A percentile compares a stretch with the other conserved stretches of the same genome.
These are phyloP conservation scores for Allolobophora icterica DNA, from an alignment of 2,888 invertebrate genomes.

Conservation along the genomic window DNA sequence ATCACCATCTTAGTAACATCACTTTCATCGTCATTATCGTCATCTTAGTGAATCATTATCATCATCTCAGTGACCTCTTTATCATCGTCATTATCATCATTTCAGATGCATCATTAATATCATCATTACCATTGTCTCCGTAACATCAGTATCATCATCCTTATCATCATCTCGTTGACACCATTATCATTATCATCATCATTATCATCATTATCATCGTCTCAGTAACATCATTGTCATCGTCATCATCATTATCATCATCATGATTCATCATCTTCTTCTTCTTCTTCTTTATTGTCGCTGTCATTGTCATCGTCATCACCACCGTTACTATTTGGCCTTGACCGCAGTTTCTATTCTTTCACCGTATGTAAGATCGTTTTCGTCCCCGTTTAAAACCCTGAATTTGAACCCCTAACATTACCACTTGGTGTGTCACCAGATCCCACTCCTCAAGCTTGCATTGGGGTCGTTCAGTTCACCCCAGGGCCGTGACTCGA, in stretches of 20 bases:
- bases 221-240: background rate
- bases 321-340: background rate
- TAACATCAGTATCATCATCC: too few species aligned
- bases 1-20: background rate
- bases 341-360: background rate
- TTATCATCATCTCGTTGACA: background rate
- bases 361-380: background rate
- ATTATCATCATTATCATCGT: background rate
- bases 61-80: background rate
- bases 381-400: background rate
- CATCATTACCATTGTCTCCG: background rate
- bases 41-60: too few species aligned
- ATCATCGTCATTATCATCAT: background rate
- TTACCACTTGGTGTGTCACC: background rate
- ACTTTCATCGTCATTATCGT: background rate
- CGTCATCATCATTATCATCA: background rate
- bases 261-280: background rate
- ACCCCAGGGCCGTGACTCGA: background rate
- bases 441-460: background rate
- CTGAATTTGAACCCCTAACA: background rate
- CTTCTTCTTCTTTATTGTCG: background rate
- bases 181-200: background rate
- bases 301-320: background rate
- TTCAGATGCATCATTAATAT: too few species aligned
- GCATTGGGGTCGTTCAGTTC: background rate